phyloP scores from a whole-genome alignment of 2,113 vertebrate genomes.

The Eleginops maclovinus region DNA sequence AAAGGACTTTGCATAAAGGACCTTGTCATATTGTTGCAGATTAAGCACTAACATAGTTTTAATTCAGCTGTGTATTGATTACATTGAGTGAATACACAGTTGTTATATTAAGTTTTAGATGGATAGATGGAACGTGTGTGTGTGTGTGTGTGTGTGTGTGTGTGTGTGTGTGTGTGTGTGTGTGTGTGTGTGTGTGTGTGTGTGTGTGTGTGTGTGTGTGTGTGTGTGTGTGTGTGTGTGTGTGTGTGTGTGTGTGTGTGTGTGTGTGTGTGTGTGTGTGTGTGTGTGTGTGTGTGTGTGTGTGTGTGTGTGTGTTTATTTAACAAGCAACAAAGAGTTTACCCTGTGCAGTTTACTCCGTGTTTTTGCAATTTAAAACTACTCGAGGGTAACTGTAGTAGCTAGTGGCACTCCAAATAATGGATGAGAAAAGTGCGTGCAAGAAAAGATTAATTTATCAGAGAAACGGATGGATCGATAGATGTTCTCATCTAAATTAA shows the following conservation, averaged over 20 bases:
- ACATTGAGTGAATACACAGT: constrained; percentile 6
- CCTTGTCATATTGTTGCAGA: constrained; percentile 46
- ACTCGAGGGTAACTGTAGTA: not conserved
- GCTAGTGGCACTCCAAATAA: constrained; percentile 21
- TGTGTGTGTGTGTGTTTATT: not conserved
- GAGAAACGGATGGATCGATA: constrained; percentile 42
- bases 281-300: not conserved
- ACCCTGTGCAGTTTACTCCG: not conserved
- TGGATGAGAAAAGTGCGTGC: constrained; percentile 24
- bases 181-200: not conserved
- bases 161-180: not conserved
- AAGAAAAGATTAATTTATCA: constrained; percentile 52
- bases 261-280: not conserved
- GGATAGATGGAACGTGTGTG: not conserved
- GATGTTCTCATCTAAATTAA: constrained; percentile 34
- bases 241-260: not conserved
- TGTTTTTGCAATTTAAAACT: constrained; percentile 1
- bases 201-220: not conserved
- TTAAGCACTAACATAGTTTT: constrained; percentile 26
- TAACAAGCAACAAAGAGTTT: not conserved
- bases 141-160: not conserved
- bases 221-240: not conserved
- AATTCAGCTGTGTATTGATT: constrained; percentile 33
- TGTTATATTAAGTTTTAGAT: not conserved
- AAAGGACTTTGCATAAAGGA: not conserved